Conservation (phyloP, 2,888 invertebrate species). For the Limnephilus lunatus region DNA sequence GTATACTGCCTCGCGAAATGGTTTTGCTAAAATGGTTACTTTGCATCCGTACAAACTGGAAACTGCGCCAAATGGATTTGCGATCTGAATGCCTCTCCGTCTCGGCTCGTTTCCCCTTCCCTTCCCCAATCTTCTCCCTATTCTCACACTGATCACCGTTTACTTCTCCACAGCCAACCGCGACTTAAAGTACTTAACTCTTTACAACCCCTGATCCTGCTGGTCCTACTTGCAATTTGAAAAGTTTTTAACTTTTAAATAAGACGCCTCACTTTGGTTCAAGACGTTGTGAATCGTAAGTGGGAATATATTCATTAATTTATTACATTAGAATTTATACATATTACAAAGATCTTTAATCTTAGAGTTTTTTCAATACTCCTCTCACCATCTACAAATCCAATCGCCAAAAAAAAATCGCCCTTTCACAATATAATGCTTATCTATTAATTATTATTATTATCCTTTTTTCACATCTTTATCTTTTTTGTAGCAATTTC, state of each 20-base stretch:
- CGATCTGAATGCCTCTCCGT: constrained; percentile 5
- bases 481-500: too few relatives aligned
- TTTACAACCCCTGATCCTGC: not conserved
- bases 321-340: too few relatives aligned
- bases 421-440: too few relatives aligned
- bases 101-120: constrained; percentile 31
- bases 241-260: not conserved
- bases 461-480: too few relatives aligned
- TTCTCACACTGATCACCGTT: constrained; percentile 27
- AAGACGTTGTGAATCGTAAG: not conserved
- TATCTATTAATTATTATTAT: too few relatives aligned
- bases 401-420: too few relatives aligned
- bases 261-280: not conserved
- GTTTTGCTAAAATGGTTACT: constrained; percentile 43
- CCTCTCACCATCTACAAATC: too few relatives aligned
- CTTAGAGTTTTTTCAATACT: too few relatives aligned
- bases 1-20: constrained; percentile 21
- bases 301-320: too few relatives aligned
- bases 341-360: too few relatives aligned
- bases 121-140: constrained; percentile 36
- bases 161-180: not conserved
- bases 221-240: not conserved
- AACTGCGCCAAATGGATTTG: constrained; percentile 58
- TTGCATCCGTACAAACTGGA: constrained; percentile 57
- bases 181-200: constrained; percentile 11